Evolutionary conservation across 2,888 invertebrate genomes (phyloP), one percentile per base, ranked within the genome.

Genomic region (Gortyna flavago): DNA sequence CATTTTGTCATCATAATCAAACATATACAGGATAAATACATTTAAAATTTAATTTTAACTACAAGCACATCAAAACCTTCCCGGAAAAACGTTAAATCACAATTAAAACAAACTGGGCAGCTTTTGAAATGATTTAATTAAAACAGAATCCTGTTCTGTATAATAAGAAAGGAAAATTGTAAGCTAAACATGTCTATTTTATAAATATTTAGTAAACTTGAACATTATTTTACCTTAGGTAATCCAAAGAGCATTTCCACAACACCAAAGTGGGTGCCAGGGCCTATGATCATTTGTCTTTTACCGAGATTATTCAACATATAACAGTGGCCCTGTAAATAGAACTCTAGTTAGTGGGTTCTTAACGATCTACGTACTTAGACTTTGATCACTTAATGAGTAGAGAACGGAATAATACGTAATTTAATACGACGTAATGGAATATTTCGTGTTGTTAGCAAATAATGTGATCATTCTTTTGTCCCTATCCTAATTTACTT

Each of bases 191-290:
- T 18, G 38, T 9, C 9, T 21, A 54, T 73, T 32, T 21, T 32
- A 29, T 54, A 21, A 70, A 41, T 32, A 54, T 72, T 32, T 25
- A 5, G 29, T 16, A 41, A n/a, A 29, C 6, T 48, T 35, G 8
- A 25, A 41, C 38, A 62, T 32, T 32, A 70, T 72, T 90, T 89
- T 88, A 94, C 96, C 90, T 97, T 97, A 2, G 97, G 96, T 21
- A 97, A 89, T 38, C 96, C 96, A 80, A 93, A 96, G 1, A 97
- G 88, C 97, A 97, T 97, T 92, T 97, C 97, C 0, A 96, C 83
- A 38, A 92, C 93, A 44, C 97, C 97, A 81, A 96, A 95, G 75
- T 94, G 91, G 44, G 89, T 88, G 9, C 96, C 96, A 11, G 97
- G 94, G 13, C 94, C 94, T n/a, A 95, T 89, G 8, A 89, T 89